Base-by-base conservation (phyloP, 2,888 invertebrate genomes). In the Ptilodon capucinus region DNA sequence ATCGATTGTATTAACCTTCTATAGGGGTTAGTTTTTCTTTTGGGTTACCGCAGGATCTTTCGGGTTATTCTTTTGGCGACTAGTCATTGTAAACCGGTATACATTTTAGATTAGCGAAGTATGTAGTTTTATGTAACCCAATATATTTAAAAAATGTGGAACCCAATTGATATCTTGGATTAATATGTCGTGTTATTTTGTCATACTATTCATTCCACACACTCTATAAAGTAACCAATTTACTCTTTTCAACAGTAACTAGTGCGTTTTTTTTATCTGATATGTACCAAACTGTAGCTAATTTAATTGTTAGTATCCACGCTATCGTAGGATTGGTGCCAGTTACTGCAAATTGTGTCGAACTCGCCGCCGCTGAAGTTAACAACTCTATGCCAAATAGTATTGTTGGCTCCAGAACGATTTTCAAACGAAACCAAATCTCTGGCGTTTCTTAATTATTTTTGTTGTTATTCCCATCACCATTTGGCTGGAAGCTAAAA, bases 371-470 rank as follows among this genome's bases (percentile, higher is more conserved):
- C n/a, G n/a, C 32, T 14, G 17, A 17, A 35, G 17, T 17, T 11
- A 17, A 17, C 17, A 35, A 39, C 44, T 7, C 39, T 55, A 51
- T 56, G 48, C 56, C 40, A 64, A 54, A 57, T 51, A 48, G 51
- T 50, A 48, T 48, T 50, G 36, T 64, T 61, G 64, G 53, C 48
- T 40, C 38, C 32, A 51, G 47, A 40, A 49, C 32, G 44, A 35
- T 34, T 52, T 32, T 44, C 46, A 38, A 48, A 41, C 47, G 40
- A 50, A 40, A 46, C 35, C 35, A 14, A 46, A 50, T 40, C 43
- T 28, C 8, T 42, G 35, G 21, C 25, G 28, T 34, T 21, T 35
- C 17, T 17, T 17, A 35, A 17, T 35, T 35, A 35, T 17, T 9
- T 9, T 35, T n/a, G n/a, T n/a, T n/a, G n/a, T n/a, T n/a, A n/a